phyloP scores from a whole-genome alignment of 2,113 vertebrate genomes.

The Syrmaticus mikado region DNA sequence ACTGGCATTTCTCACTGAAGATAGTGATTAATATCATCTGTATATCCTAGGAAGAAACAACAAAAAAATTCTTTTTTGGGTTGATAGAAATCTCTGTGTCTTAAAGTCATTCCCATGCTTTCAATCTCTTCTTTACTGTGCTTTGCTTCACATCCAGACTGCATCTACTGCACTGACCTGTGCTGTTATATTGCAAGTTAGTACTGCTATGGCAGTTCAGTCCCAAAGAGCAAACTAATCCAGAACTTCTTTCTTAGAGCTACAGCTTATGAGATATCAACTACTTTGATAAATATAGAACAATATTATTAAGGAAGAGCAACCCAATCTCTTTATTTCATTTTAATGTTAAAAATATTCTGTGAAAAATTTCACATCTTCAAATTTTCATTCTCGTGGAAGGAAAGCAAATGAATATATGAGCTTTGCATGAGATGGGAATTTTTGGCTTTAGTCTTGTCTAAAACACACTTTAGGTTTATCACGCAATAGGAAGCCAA shows the following conservation, averaged over 20 bases:
- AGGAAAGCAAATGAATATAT: background rate
- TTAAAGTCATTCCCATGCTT: background rate
- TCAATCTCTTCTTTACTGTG: background rate
- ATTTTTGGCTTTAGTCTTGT: background rate
- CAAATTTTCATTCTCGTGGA: background rate
- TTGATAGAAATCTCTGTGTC: background rate
- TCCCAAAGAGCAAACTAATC: background rate
- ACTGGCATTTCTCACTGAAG: background rate
- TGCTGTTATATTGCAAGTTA: background rate
- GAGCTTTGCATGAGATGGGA: background rate
- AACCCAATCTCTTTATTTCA: background rate
- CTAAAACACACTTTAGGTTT: background rate
- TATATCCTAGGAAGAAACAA: background rate
- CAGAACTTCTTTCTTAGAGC: background rate
- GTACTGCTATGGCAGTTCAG: background rate
- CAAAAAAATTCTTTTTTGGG: background rate
- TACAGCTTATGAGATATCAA: background rate
- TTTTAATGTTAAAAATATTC: background rate
- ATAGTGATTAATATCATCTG: background rate
- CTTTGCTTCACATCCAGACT: background rate
- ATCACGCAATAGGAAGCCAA: background rate
- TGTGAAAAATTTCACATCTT: background rate
- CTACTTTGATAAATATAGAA: background rate
- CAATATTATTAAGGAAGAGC: background rate
- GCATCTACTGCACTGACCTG: background rate